A percentile compares a stretch with the other conserved stretches of the same genome.
These are phyloP conservation scores for Hoplodrina ambigua DNA, from an alignment of 2,888 invertebrate genomes.

Conservation along the genomic window DNA sequence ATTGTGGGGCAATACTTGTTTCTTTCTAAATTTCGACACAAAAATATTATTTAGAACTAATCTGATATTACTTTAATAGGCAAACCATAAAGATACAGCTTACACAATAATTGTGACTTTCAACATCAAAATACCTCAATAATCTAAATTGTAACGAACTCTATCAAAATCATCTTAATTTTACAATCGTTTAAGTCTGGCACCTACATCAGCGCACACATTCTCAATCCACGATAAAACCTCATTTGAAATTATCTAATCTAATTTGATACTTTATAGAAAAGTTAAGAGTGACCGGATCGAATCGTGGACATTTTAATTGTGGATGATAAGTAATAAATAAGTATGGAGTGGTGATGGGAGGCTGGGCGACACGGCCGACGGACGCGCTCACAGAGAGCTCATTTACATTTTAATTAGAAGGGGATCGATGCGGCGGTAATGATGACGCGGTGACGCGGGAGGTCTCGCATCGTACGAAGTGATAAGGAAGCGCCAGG, in stretches of 20 bases:
- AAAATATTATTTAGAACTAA: constrained; percentile 16
- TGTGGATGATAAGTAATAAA: constrained; percentile 54
- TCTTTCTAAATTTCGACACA: constrained; percentile 7
- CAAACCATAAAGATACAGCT: constrained; percentile 32
- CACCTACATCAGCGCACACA: constrained; percentile 37
- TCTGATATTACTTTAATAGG: constrained; percentile 13
- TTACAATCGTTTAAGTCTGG: constrained; percentile 52
- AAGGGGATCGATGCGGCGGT: constrained; percentile 39
- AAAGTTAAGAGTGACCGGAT: constrained; percentile 45
- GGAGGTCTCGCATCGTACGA: constrained; percentile 36
- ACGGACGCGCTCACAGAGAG: constrained; percentile 8
- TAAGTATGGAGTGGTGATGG: constrained; percentile 39
- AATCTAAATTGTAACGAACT: constrained; percentile 54
- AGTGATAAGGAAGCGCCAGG: constrained; percentile 23
- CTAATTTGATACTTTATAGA: constrained; percentile 58
- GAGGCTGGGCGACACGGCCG: constrained; percentile 18
- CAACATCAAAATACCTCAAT: constrained; percentile 41
- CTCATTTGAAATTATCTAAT: constrained; percentile 56
- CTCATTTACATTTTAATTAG: constrained; percentile 65
- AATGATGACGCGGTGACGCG: constrained; percentile 47
- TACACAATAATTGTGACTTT: constrained; percentile 40
- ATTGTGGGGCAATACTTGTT: too few species aligned
- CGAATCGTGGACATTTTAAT: constrained; percentile 61
- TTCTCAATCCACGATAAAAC: constrained; percentile 39
- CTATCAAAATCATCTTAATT: constrained; percentile 56